Evolutionary conservation across 1,140 invertebrate species (phyloP).

Genomic region (Archegozetes longisetosus): DNA sequence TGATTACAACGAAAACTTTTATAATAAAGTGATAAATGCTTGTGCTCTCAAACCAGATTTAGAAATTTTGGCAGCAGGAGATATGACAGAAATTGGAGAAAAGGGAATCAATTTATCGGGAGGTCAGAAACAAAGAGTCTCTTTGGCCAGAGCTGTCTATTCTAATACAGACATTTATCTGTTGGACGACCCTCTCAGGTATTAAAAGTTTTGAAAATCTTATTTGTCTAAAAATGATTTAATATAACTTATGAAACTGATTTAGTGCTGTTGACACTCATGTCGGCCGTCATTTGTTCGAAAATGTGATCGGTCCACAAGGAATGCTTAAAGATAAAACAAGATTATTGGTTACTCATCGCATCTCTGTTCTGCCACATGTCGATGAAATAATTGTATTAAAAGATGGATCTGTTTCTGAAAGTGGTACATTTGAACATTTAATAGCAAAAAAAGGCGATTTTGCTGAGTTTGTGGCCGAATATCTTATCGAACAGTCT

Average conservation of each 20-base stretch:
- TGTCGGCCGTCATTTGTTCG: conserved; percentile 88
- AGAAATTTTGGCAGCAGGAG: conserved; percentile 27
- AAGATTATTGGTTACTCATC: conserved; percentile 21
- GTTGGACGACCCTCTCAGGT: conserved; percentile 29
- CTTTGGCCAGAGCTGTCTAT: conserved; percentile 25
- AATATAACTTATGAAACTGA: conserved; percentile 67
- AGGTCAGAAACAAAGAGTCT: conserved; percentile 26
- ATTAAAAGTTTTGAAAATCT: background rate
- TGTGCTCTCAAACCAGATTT: conserved; percentile 40
- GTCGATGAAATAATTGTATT: conserved; percentile 30
- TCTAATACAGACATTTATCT: conserved; percentile 29
- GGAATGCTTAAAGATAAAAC: conserved; percentile 9
- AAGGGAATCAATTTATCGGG: conserved; percentile 35
- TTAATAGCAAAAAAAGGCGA: conserved; percentile 26
- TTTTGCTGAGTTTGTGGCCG: conserved; percentile 26
- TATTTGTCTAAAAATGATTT: background rate
- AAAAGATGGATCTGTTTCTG: conserved; percentile 33
- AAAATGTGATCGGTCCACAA: conserved; percentile 61
- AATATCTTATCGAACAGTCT: background rate
- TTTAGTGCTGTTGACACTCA: conserved; percentile 85
- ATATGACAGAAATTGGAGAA: conserved; percentile 30
- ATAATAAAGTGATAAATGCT: conserved; percentile 32
- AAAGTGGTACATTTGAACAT: conserved; percentile 33
- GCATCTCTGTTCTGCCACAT: conserved; percentile 28
- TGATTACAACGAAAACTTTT: conserved; percentile 28